Percentiles rank a stretch among this genome's conserved stretches.
These are phyloP conservation scores for Stomorhina lunata DNA, from an alignment of 2,888 invertebrate genomes.

Conservation along the genomic window DNA sequence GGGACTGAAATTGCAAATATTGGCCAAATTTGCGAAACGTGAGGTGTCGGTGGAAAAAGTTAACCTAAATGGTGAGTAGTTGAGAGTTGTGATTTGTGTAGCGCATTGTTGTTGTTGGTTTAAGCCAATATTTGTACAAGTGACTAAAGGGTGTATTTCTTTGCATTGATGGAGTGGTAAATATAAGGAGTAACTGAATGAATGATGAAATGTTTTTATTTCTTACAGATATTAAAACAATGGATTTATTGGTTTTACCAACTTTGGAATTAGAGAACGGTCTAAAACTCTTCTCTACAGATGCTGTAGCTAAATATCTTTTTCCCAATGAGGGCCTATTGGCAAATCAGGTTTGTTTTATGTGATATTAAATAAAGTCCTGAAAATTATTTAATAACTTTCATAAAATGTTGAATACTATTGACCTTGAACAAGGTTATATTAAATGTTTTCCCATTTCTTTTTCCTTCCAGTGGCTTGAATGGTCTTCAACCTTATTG, in stretches of 20 bases:
- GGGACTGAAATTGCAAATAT: constrained; percentile 86
- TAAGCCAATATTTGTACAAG: background rate
- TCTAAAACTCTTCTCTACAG: constrained; percentile 85
- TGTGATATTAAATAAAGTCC: background rate
- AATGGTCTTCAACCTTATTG: constrained; percentile 84
- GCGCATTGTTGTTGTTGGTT: background rate
- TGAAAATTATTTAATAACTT: background rate
- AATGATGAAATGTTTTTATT: constrained; percentile 68
- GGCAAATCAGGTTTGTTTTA: constrained; percentile 77
- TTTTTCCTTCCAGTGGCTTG: constrained; percentile 82
- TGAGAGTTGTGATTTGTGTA: background rate
- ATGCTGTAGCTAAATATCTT: constrained; percentile 86
- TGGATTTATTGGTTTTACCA: constrained; percentile 84
- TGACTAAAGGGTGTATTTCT: background rate
- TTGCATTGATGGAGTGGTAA: background rate
- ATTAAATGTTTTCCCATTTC: background rate
- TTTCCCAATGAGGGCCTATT: constrained; percentile 80
- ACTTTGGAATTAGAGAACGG: constrained; percentile 84
- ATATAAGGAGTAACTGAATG: too few relatives aligned
- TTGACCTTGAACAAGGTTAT: constrained; percentile 59
- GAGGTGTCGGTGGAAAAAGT: constrained; percentile 82
- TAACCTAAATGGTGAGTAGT: constrained; percentile 82
- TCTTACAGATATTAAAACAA: constrained; percentile 80
- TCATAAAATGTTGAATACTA: background rate
- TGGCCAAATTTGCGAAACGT: constrained; percentile 84